phyloP scores from a whole-genome alignment of 2,113 vertebrate genomes.

The Hydrolagus affinis region DNA sequence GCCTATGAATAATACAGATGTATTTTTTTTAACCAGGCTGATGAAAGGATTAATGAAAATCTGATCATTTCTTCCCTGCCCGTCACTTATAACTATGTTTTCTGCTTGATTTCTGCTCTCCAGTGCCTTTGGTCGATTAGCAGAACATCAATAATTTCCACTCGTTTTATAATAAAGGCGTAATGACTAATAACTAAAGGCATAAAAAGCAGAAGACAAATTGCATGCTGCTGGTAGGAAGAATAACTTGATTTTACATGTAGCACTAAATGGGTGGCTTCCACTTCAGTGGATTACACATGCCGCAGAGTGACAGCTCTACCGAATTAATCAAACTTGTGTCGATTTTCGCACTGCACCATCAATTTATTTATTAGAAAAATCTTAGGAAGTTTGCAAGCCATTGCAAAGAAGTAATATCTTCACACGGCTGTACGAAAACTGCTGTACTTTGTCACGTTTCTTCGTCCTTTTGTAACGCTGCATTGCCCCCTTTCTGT shows the following conservation, averaged over 20 bases:
- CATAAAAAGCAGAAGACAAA: background rate
- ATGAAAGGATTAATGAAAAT: background rate
- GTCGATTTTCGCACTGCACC: background rate
- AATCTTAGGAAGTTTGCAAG: background rate
- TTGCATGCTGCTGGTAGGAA: background rate
- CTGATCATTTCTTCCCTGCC: background rate
- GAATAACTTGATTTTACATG: background rate
- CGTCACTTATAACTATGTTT: background rate
- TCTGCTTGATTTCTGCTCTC: background rate
- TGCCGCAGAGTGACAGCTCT: background rate
- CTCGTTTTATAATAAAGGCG: background rate
- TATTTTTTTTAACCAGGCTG: background rate
- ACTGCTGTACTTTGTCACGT: no score
- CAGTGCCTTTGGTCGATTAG: background rate
- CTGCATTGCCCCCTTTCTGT: no score
- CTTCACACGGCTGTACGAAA: no score
- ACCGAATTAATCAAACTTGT: background rate
- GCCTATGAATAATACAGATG: background rate
- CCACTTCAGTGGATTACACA: background rate
- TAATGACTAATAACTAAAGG: background rate
- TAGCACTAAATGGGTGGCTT: background rate
- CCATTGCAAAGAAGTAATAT: background rate
- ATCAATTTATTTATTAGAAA: background rate
- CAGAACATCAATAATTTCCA: background rate
- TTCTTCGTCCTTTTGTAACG: no score